These are phyloP conservation scores for Sebastolobus alascanus DNA, from an alignment of 2,797 vertebrate species.

Conservation along the genomic window DNA sequence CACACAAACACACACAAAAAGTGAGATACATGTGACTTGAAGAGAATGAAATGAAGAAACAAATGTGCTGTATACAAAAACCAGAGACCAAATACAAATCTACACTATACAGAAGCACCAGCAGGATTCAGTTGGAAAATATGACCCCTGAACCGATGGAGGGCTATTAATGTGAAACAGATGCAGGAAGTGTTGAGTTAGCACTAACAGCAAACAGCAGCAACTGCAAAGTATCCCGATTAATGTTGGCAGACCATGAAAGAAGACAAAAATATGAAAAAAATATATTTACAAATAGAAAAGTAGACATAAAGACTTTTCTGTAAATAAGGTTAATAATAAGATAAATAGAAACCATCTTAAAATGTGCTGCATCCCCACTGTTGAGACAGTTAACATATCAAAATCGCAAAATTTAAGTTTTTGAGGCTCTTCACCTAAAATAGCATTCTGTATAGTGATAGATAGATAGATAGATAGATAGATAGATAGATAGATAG, in stretches of 20 bases:
- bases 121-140: constrained; percentile 21
- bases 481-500: no score
- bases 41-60: background rate
- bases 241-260: constrained; percentile 1
- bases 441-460: background rate
- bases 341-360: background rate
- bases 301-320: background rate
- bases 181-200: constrained; percentile 38
- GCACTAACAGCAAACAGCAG: constrained; percentile 27
- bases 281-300: background rate
- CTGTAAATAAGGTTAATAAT: background rate
- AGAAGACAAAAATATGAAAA: background rate
- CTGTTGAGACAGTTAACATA: background rate
- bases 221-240: constrained; percentile 18
- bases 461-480: background rate
- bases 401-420: background rate
- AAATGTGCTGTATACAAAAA: background rate
- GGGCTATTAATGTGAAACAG: constrained; percentile 45
- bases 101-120: background rate
- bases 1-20: background rate
- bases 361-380: background rate
- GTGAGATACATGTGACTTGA: background rate
- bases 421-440: background rate
- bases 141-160: background rate
- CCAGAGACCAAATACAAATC: background rate